phyloP scores from a whole-genome alignment of 2,888 invertebrate genomes.

The Phyllotreta cruciferae region DNA sequence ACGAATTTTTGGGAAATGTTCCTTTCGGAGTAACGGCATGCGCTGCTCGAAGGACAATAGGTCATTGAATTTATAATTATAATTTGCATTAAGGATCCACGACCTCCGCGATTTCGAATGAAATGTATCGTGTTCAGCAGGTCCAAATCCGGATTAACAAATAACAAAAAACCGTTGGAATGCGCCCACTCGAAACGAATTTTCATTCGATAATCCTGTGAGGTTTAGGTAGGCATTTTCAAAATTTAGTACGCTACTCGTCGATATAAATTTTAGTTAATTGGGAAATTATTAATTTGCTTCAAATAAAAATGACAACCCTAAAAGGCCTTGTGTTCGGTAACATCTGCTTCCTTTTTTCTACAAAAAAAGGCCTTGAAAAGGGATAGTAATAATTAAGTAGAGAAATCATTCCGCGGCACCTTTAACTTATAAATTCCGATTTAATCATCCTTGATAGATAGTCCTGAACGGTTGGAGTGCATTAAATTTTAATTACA shows the following conservation, averaged over 20 bases:
- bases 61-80: slow-evolving; percentile 27
- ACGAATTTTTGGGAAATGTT: slow-evolving; percentile 10
- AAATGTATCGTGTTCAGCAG: slow-evolving; percentile 19
- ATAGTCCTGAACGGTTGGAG: not conserved
- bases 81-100: slow-evolving; percentile 29
- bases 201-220: not conserved
- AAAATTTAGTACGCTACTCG: no score
- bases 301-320: not conserved
- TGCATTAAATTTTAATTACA: not conserved
- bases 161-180: slow-evolving; percentile 22
- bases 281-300: no score
- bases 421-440: slow-evolving; percentile 13
- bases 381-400: slow-evolving; percentile 6
- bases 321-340: slow-evolving; percentile 8
- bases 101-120: slow-evolving; percentile 27
- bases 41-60: slow-evolving; percentile 29
- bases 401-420: not conserved
- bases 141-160: slow-evolving; percentile 32
- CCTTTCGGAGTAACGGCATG: slow-evolving; percentile 20
- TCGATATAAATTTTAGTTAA: no score
- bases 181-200: slow-evolving; percentile 19
- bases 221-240: no score
- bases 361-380: slow-evolving; percentile 4
- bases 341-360: slow-evolving; percentile 6
- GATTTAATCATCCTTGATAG: slow-evolving; percentile 8